Evolutionary conservation across 2,113 vertebrate species (phyloP), one percentile per base, ranked within the genome.

Genomic region (Rhabdornis inornatus): DNA sequence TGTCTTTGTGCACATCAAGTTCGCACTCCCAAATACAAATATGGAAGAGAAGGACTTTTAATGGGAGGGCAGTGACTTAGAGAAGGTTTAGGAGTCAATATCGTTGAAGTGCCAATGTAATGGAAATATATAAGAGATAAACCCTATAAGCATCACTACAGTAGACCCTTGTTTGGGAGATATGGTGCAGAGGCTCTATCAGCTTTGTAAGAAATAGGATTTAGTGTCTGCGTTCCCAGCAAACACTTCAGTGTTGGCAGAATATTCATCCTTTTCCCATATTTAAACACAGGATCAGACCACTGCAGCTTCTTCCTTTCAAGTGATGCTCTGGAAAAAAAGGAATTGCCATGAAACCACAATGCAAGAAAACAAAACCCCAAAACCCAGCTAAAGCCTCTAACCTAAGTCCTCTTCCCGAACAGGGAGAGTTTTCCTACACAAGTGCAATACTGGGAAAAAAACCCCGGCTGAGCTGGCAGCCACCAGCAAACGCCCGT

Each of bases 401-500:
- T 0, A 3, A 40, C 44, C 45, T 65, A 44, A 82, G n/a, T 39
- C 47, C 27, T 71, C 44, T 85, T 88, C 79, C 75, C 7, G 0
- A 82, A 85, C 2, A 1, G 42, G 39, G 82, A 63, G 21, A 39
- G 35, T 56, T 83, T 85, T 71, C 64, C 39, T 78, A 49, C 1
- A 0, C 49, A 56, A 95, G 27, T 42, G 53, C 39, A 2, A 1
- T 19, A 71, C 60, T 3, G 7, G 47, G 86, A 7, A 49, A 50
- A 40, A 74, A 56, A 24, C 0, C 8, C 14, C 0, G 0, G 33
- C 94, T 85, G 56, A 55, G 49, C 56, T 71, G 74, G 85, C 90
- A 89, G 77, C 3, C 13, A 35, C 11, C 16, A 1, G 50, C 53
- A 64, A 85, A 76, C 0, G 0, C 22, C 2, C 0, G 13, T 33